phyloP scores from a whole-genome alignment of 2,888 invertebrate species.

The Dexiosoma caninum region DNA sequence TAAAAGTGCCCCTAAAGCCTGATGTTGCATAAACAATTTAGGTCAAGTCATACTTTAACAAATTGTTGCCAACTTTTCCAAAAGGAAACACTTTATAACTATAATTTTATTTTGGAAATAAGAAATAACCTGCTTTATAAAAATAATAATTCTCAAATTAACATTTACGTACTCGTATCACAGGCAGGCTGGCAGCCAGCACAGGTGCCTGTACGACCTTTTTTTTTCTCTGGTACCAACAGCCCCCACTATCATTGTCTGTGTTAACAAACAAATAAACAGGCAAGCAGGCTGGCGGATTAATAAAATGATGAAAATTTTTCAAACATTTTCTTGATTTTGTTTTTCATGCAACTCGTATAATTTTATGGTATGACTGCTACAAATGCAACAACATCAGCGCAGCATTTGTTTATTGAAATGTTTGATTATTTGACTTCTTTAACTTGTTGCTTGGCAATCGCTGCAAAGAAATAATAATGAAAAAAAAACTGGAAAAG shows the following conservation, averaged over 20 bases:
- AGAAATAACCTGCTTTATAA: constrained; percentile 43
- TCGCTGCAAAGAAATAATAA: constrained; percentile 42
- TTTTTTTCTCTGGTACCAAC: neutral
- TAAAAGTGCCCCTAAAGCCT: neutral
- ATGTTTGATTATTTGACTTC: constrained; percentile 64
- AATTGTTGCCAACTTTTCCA: constrained; percentile 39
- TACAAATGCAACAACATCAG: neutral
- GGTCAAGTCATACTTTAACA: constrained; percentile 44
- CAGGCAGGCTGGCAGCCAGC: neutral
- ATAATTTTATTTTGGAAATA: constrained; percentile 36
- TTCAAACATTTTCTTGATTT: constrained; percentile 16
- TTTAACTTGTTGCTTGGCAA: constrained; percentile 61
- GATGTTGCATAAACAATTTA: constrained; percentile 30
- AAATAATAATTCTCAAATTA: constrained; percentile 57
- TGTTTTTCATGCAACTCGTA: constrained; percentile 29
- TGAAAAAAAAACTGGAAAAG: neutral
- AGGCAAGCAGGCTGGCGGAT: constrained; percentile 43
- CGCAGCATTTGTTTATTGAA: constrained; percentile 63
- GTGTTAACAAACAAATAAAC: constrained; percentile 29
- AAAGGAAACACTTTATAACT: constrained; percentile 13
- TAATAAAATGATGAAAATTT: constrained; percentile 56
- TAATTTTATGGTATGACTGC: constrained; percentile 47
- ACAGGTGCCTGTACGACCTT: constrained; percentile 47
- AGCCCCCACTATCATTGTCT: constrained; percentile 40
- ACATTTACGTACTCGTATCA: constrained; percentile 38